A percentile compares a stretch with the other conserved stretches of the same genome.
Conservation (phyloP, 2,888 invertebrate genomes). For the Odontocolon sp. region DNA sequence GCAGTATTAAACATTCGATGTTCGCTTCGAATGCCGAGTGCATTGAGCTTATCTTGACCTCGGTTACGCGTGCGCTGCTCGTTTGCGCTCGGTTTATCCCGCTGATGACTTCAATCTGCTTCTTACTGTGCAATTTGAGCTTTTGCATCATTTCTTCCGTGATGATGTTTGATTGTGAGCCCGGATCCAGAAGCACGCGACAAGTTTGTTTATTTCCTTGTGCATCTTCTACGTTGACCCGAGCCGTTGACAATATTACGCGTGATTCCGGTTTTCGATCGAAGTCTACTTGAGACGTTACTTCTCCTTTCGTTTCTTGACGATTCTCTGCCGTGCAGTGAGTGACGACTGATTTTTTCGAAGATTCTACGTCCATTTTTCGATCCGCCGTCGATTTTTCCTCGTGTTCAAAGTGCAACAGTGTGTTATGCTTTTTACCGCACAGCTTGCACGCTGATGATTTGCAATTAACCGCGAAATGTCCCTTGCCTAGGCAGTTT, state of each 20-base stretch:
- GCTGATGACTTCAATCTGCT: slow-evolving; percentile 6
- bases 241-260: slow-evolving; percentile 40
- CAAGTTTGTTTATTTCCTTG: slow-evolving; percentile 12
- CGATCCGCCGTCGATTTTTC: neutral
- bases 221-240: slow-evolving; percentile 12
- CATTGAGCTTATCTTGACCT: slow-evolving; percentile 38
- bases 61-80: slow-evolving; percentile 5
- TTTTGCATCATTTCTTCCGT: slow-evolving; percentile 25
- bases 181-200: slow-evolving; percentile 49
- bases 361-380: neutral
- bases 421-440: slow-evolving; percentile 29
- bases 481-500: slow-evolving; percentile 33
- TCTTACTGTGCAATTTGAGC: slow-evolving; percentile 12
- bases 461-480: slow-evolving; percentile 17
- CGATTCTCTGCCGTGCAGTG: neutral
- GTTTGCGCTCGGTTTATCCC: slow-evolving; percentile 25
- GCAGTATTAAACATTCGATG: slow-evolving; percentile 17
- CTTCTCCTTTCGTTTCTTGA: neutral
- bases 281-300: neutral
- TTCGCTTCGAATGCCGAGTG: neutral
- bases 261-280: slow-evolving; percentile 10
- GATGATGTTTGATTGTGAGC: slow-evolving; percentile 50
- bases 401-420: slow-evolving; percentile 28
- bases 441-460: slow-evolving; percentile 24
- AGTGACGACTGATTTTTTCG: slow-evolving; percentile 11